phyloP scores from a whole-genome alignment of 2,888 invertebrate species.

The Polyommatus iphigenia region DNA sequence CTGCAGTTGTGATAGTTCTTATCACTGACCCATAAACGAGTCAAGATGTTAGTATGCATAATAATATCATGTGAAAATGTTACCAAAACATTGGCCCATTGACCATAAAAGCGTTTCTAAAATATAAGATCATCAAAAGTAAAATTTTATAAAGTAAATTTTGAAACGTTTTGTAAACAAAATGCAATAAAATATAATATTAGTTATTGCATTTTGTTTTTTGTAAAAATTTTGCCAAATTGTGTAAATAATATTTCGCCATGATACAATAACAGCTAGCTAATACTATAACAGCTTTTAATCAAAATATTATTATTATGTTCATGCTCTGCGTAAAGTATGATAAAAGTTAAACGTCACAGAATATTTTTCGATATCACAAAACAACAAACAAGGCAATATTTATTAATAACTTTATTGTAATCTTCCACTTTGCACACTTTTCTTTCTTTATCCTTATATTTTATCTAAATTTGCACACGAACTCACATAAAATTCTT shows the following conservation, averaged over 20 bases:
- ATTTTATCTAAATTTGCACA: not conserved
- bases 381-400: not conserved
- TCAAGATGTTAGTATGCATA: not conserved
- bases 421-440: not conserved
- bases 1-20: not conserved
- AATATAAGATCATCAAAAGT: too few species aligned
- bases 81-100: not conserved
- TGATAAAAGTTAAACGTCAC: not conserved
- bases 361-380: not conserved
- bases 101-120: not conserved
- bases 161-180: too few species aligned
- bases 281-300: not conserved
- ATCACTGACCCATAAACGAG: not conserved
- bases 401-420: not conserved
- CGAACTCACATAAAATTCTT: not conserved
- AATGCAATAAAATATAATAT: too few species aligned
- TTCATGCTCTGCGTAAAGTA: not conserved
- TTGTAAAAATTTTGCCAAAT: too few species aligned
- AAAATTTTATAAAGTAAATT: too few species aligned
- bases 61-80: not conserved
- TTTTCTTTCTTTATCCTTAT: not conserved
- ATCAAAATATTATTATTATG: conserved; percentile 2
- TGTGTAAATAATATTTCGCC: too few species aligned
- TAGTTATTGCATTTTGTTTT: too few species aligned
- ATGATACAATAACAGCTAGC: too few species aligned